Conservation (phyloP, 2,113 vertebrate species). For the Telmatochromis bifrenatus region DNA sequence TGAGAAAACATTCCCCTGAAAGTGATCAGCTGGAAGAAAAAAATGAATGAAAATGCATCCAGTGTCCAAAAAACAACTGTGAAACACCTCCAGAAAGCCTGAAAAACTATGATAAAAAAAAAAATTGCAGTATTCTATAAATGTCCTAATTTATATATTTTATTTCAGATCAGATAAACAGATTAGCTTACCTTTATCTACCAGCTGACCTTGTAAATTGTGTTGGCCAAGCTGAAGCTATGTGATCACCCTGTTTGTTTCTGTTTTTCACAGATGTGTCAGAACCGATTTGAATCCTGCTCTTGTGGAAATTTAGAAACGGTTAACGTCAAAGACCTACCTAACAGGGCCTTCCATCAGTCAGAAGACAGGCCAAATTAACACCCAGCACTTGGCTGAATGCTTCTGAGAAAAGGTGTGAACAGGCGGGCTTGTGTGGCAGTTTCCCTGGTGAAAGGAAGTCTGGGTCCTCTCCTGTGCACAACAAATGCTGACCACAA, state of each 20-base stretch:
- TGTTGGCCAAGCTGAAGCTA: background rate
- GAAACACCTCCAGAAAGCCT: background rate
- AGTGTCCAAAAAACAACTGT: background rate
- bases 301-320: background rate
- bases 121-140: background rate
- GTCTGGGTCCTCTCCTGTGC: background rate
- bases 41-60: background rate
- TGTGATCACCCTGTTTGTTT: background rate
- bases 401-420: conserved; percentile 22
- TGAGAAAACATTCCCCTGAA: background rate
- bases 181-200: background rate
- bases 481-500: background rate
- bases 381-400: conserved; percentile 6
- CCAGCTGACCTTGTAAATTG: background rate
- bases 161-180: background rate
- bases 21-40: background rate
- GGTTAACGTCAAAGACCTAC: conserved; percentile 20
- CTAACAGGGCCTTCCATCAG: background rate
- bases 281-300: background rate
- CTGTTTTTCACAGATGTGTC: background rate
- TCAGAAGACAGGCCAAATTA: conserved; percentile 34
- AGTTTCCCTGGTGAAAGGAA: background rate
- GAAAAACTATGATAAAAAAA: background rate
- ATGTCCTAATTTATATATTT: background rate
- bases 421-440: conserved; percentile 6